Percentiles rank a stretch among this genome's conserved stretches.
phyloP scores from a whole-genome alignment of 2,113 vertebrate genomes.

The Thamnophis sirtalis region DNA sequence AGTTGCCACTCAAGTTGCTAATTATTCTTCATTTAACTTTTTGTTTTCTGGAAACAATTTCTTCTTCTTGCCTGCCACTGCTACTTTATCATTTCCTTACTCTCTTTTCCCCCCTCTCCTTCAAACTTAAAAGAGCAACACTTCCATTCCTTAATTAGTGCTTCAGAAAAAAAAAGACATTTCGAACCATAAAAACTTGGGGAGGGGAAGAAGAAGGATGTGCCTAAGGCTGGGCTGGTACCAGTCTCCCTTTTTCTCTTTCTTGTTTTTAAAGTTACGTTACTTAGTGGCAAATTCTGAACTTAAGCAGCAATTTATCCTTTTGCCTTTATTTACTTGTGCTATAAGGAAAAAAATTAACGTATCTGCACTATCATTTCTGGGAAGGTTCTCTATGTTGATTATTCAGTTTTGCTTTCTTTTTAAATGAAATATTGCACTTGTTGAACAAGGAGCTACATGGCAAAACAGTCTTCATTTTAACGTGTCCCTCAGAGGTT shows the following conservation, averaged over 20 bases:
- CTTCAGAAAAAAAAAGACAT: slow-evolving; percentile 34
- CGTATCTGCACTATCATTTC: slow-evolving; percentile 18
- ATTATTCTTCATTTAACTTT: slow-evolving; percentile 53
- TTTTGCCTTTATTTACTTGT: slow-evolving; percentile 54
- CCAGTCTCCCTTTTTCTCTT: slow-evolving; percentile 49
- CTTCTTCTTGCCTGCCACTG: slow-evolving; percentile 46
- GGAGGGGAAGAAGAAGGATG: slow-evolving; percentile 31
- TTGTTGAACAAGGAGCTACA: slow-evolving; percentile 25
- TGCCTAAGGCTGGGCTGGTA: slow-evolving; percentile 66
- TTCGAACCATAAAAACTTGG: slow-evolving; percentile 38
- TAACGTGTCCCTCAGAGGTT: slow-evolving; percentile 4
- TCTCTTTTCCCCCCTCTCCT: slow-evolving; percentile 29
- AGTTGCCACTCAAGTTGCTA: slow-evolving; percentile 53
- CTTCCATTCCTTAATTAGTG: slow-evolving; percentile 47
- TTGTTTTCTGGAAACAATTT: slow-evolving; percentile 32
- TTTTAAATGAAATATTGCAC: background rate
- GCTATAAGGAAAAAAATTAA: slow-evolving; percentile 17
- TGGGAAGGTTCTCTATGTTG: background rate
- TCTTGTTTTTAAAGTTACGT: background rate
- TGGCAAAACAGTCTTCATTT: slow-evolving; percentile 18
- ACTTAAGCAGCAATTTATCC: slow-evolving; percentile 48
- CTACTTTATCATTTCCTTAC: slow-evolving; percentile 23
- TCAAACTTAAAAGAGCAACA: slow-evolving; percentile 44
- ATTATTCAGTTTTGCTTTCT: background rate
- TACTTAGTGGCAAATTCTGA: slow-evolving; percentile 35